phyloP scores from a whole-genome alignment of 2,113 vertebrate genomes.

The Lathamus discolor region DNA sequence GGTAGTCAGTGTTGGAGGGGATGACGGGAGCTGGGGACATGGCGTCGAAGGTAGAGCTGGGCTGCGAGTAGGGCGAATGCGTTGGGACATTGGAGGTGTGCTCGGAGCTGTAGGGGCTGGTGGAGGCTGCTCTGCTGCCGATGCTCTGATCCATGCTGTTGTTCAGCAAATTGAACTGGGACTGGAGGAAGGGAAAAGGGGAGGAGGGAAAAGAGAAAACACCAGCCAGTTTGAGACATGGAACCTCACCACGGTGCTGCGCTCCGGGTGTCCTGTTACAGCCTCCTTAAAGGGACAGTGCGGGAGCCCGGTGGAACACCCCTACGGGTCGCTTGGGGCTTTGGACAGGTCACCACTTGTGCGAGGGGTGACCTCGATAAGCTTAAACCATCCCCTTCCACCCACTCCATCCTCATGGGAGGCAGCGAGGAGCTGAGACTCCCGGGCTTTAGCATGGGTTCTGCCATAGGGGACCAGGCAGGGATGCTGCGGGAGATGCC shows the following conservation, averaged over 20 bases:
- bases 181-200: slow-evolving; percentile 79
- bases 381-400: not conserved
- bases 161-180: slow-evolving; percentile 98
- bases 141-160: slow-evolving; percentile 97
- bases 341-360: slow-evolving; percentile 69
- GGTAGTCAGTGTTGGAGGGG: slow-evolving; percentile 98
- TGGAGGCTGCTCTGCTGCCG: slow-evolving; percentile 87
- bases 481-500: not conserved
- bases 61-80: slow-evolving; percentile 96
- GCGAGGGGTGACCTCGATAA: not conserved
- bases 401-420: not conserved
- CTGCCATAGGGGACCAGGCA: not conserved
- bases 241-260: slow-evolving; percentile 54
- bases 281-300: slow-evolving; percentile 78
- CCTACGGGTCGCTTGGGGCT: not conserved
- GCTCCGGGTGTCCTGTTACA: slow-evolving; percentile 84
- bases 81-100: slow-evolving; percentile 92
- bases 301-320: not conserved
- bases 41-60: slow-evolving; percentile 98
- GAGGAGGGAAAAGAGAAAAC: slow-evolving; percentile 71
- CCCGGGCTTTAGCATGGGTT: not conserved
- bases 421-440: not conserved
- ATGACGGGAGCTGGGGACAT: slow-evolving; percentile 96
- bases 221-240: slow-evolving; percentile 78
- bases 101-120: slow-evolving; percentile 96